Percentiles rank a stretch among this genome's conserved stretches.
Evolutionary conservation across 2,113 vertebrate species (phyloP).

Genomic region (Grus americana): DNA sequence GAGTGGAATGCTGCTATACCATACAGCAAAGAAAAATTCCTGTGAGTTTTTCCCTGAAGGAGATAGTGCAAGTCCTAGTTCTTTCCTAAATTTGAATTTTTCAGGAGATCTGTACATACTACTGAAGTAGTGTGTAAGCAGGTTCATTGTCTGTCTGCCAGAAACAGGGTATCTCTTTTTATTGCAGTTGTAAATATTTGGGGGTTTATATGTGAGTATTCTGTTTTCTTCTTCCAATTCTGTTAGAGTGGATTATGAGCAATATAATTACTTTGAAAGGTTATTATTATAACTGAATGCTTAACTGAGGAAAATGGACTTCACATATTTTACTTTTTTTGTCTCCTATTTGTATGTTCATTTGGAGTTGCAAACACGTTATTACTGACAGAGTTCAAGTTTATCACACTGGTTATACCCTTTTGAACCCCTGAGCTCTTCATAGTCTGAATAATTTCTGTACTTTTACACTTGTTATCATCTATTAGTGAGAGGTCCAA

Average conservation of each 20-base stretch:
- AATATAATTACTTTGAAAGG: background rate
- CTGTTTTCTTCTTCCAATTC: background rate
- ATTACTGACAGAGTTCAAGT: background rate
- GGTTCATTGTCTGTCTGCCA: background rate
- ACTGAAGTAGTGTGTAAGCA: background rate
- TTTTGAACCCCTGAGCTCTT: background rate
- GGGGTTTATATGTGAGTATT: background rate
- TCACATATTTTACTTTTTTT: background rate
- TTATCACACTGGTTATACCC: background rate
- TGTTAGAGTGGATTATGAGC: background rate
- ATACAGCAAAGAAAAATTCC: background rate
- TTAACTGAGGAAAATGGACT: background rate
- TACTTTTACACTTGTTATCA: background rate
- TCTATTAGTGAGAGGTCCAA: background rate
- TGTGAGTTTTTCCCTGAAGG: background rate
- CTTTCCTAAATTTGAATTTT: background rate
- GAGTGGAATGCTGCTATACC: background rate
- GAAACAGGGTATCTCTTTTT: background rate
- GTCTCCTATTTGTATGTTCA: background rate
- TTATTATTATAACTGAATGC: background rate
- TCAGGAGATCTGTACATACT: background rate
- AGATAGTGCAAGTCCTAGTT: background rate
- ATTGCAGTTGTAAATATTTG: background rate
- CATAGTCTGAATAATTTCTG: background rate
- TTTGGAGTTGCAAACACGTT: background rate